Evolutionary conservation across 2,888 invertebrate species (phyloP), one percentile per base, ranked within the genome.

Genomic region (Epicampocera succincta): DNA sequence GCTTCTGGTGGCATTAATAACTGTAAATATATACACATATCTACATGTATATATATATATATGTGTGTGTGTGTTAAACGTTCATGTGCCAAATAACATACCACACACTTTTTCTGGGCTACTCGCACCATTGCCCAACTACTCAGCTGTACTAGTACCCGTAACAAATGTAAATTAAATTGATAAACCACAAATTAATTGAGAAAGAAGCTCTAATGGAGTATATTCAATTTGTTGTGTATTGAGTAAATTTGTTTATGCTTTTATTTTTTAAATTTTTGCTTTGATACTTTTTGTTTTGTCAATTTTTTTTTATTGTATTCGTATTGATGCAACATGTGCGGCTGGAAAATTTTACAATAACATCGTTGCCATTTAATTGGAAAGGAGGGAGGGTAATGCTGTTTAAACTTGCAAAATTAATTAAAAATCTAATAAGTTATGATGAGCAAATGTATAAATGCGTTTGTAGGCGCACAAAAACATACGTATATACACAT

Each of bases 121-220:
- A 21, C 40, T 42, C 25, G 42, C 44, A 56, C 38, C 54, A 38
- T 48, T 61, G 21, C 15, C 44, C 54, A 50, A 56, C 12, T 12
- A 72, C 40, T 54, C 44, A 61, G 15, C n/a, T 65, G 56, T 42
- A 58, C 48, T 56, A 56, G 65, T 11, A 40, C 61, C 44, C 52
- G 48, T 69, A 56, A 85, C 85, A 86, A 84, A 86, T 71, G 46
- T 87, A 88, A 89, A 90, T 90, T 90, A 88, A 90, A 90, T 90
- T 90, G 90, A 90, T 90, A 88, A 89, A 90, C 90, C 90, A 89
- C 90, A 90, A 90, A 89, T 90, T 90, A 90, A 90, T 90, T 90
- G 90, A 71, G 54, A 78, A 74, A 80, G 86, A 68, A 72, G 68
- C 80, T 76, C 65, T 80, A 73, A 80, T 83, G 82, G 82, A 82